Evolutionary conservation across 2,113 vertebrate genomes (phyloP).

Genomic region (Dasyurus viverrinus): DNA sequence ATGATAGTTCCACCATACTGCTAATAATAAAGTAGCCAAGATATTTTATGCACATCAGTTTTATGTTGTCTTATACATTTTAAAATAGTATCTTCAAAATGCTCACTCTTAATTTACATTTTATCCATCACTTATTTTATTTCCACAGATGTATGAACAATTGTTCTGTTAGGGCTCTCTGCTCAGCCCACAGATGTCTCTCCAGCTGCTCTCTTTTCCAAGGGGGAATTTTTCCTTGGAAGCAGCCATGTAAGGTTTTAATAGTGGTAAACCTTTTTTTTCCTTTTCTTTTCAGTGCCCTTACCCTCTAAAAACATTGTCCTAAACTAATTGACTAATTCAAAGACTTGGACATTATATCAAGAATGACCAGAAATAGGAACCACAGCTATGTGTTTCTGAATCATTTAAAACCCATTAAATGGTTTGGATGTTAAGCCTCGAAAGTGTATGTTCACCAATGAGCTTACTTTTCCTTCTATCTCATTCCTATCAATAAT

Average conservation of each 20-base stretch:
- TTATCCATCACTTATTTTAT: slow-evolving; percentile 75
- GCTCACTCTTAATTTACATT: slow-evolving; percentile 68
- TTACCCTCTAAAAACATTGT: background rate
- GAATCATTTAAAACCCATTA: slow-evolving; percentile 26
- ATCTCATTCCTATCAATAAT: slow-evolving; percentile 10
- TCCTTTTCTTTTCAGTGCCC: background rate
- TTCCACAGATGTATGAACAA: slow-evolving; percentile 71
- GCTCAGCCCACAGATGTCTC: slow-evolving; percentile 75
- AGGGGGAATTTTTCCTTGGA: slow-evolving; percentile 43
- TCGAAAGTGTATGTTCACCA: background rate
- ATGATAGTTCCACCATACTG: slow-evolving; percentile 34
- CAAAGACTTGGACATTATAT: slow-evolving; percentile 15
- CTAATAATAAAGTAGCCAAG: slow-evolving; percentile 36
- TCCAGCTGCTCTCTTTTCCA: slow-evolving; percentile 68
- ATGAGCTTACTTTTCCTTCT: background rate
- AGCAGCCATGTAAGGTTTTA: slow-evolving; percentile 58
- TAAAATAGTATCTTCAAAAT: slow-evolving; percentile 51
- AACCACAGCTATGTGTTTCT: background rate
- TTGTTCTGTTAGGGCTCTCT: slow-evolving; percentile 72
- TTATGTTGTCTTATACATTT: slow-evolving; percentile 48
- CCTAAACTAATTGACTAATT: slow-evolving; percentile 4
- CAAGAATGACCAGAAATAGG: slow-evolving; percentile 17
- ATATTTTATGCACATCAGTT: slow-evolving; percentile 52
- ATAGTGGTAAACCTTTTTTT: slow-evolving; percentile 23
- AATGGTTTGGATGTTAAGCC: slow-evolving; percentile 8